Evolutionary conservation across 2,797 vertebrate species (phyloP), one percentile per base, ranked within the genome.

Genomic region (Syngnathus rostellatus): DNA sequence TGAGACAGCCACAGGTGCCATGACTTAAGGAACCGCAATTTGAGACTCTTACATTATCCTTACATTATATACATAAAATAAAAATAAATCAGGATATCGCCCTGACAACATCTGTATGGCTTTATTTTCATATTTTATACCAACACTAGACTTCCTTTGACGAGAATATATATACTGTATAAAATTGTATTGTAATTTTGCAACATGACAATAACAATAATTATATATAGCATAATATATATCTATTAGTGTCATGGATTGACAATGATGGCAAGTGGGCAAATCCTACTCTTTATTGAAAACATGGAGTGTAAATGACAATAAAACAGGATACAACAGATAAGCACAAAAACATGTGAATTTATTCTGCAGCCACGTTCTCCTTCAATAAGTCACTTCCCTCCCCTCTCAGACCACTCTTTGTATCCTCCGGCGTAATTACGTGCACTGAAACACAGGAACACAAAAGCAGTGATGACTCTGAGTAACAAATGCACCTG

Each of bases 381-480:
- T 69, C 1, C 6, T 73, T 62, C 46, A 21, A 51, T 5, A 19
- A 68, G 67, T 89, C 69, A 91, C 53, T 89, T 85, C 21, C 72
- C 68, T 48, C 83, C 82, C 25, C 87, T 90, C 19, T 77, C 77
- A 45, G 79, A 85, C 91, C 91, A 92, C 77, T 90, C 86, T 62
- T 70, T 81, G 80, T 84, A 92, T 68, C 78, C 89, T n/a, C 91
- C 89, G 2, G 73, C 19, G 63, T 86, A 91, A 78, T 91, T 92
- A 10, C 79, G 58, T 21, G 90, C 88, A 72, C 91, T 92, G 80
- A 78, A 87, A 87, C 1, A 72, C 67, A 77, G 63, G 37, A 78
- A 73, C 7, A 59, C 40, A 62, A 6, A 25, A 8, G 21, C 16
- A 7, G 12, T 45, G 21, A 12, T 41, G 8, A 40, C n/a, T 5